Percentiles rank a stretch among this genome's conserved stretches.
Evolutionary conservation across 1,140 invertebrate species (phyloP).

Genomic region (Lasioglossum baleicum): DNA sequence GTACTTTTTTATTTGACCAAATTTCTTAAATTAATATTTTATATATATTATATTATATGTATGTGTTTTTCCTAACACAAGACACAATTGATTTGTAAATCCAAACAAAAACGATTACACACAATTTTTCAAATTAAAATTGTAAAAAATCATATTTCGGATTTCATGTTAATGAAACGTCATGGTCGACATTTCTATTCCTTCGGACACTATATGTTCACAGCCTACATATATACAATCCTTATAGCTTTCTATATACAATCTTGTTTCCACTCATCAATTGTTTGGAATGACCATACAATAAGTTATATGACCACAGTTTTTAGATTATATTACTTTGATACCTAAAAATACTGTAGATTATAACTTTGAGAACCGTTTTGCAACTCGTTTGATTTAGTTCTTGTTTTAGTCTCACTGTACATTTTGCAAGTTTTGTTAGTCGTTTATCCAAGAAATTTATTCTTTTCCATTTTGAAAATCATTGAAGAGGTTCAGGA

Average conservation of each 20-base stretch:
- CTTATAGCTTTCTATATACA: constrained; percentile 52
- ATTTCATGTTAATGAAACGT: constrained; percentile 22
- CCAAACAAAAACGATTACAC: background rate
- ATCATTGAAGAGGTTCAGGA: constrained; percentile 66
- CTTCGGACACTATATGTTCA: constrained; percentile 49
- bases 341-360: constrained; percentile 41
- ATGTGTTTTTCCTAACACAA: background rate
- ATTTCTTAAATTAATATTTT: background rate
- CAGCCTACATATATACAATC: constrained; percentile 60
- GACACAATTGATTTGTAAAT: constrained; percentile 11
- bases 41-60: background rate
- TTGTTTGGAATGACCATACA: constrained; percentile 25
- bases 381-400: constrained; percentile 23
- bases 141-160: constrained; percentile 36
- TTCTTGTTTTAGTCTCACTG: constrained; percentile 20
- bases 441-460: constrained; percentile 20
- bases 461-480: constrained; percentile 32
- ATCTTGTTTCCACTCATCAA: constrained; percentile 26
- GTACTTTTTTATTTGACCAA: background rate
- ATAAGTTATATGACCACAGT: constrained; percentile 1
- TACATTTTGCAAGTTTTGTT: constrained; percentile 19
- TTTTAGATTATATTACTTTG: constrained; percentile 35
- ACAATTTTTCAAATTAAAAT: background rate
- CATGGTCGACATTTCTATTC: constrained; percentile 27
- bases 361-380: constrained; percentile 30